Conservation (phyloP, 2,113 vertebrate genomes). For the Ploceus nigricollis region DNA sequence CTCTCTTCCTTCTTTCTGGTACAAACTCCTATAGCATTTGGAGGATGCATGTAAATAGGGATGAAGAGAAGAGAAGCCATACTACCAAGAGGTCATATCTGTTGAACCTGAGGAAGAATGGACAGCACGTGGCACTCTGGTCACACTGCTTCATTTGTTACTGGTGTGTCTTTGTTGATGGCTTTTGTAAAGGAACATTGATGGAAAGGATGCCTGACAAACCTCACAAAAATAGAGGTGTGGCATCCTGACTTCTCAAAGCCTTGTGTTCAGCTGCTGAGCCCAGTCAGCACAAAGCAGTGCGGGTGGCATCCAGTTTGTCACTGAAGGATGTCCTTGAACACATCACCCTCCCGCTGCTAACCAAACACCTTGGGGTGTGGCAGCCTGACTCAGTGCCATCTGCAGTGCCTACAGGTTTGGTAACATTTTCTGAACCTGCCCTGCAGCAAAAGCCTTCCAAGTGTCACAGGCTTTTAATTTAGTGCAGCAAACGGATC, state of each 20-base stretch:
- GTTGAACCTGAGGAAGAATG: neutral
- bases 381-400: neutral
- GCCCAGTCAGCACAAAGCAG: neutral
- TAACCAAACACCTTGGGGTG: neutral
- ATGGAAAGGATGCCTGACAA: neutral
- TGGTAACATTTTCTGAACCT: conserved; percentile 43
- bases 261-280: neutral
- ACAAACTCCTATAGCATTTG: neutral
- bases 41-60: neutral
- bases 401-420: neutral
- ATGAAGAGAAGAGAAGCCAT: neutral
- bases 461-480: neutral
- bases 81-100: neutral
- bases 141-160: neutral
- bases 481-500: neutral
- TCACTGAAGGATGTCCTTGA: neutral
- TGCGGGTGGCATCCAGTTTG: neutral
- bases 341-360: neutral
- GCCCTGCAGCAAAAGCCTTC: neutral
- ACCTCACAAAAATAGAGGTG: neutral
- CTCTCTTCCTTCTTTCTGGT: neutral
- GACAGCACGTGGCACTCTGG: neutral
- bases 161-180: neutral
- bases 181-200: neutral
- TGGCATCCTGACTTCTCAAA: neutral